Base-by-base conservation (phyloP, 2,113 vertebrate genomes). In the Mormyrus iriodes region DNA sequence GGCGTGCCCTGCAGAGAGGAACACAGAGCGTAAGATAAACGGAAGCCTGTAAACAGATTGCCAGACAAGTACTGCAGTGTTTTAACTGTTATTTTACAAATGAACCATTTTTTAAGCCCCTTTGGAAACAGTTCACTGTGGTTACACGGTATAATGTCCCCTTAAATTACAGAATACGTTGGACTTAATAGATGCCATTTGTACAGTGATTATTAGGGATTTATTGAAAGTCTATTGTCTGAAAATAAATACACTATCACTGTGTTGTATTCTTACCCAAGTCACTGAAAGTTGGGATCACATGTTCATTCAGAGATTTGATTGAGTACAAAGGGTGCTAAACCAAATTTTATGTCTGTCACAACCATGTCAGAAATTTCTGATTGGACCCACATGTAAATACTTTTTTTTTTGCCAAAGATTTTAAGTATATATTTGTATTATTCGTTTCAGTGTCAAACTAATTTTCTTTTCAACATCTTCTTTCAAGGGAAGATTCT, bases 371-470 rank as follows among this genome's bases (percentile, higher is more conserved):
- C 58, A 69, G 52, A n/a, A 76, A 76, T 31, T 76, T 44, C 27
- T 31, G 55, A 48, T 51, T 93, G 92, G 92, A 93, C 88, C 91
- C 90, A 92, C 91, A 88, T 89, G 93, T 89, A 88, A 93, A 93
- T 39, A 44, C 42, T 53, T 93, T 94, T 90, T 93, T 3, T 79
- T 93, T 95, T 94, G 94, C 94, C 94, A 95, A 94, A 95, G 95
- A 95, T 91, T 92, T 91, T 91, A 53, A 65, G 48, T 91, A 90
- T 91, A 90, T 90, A 90, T 92, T 88, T 92, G 92, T 93, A 91
- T 87, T 89, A 90, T 3, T 88, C 51, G 69, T 86, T 89, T 87
- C 87, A 86, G 46, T 87, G 52, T 87, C 86, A 87, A 44, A 87
- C 52, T 46, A 87, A 87, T 87, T 61, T 87, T 58, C 52, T 87